phyloP scores from a whole-genome alignment of 2,113 vertebrate species.

The Solea senegalensis region DNA sequence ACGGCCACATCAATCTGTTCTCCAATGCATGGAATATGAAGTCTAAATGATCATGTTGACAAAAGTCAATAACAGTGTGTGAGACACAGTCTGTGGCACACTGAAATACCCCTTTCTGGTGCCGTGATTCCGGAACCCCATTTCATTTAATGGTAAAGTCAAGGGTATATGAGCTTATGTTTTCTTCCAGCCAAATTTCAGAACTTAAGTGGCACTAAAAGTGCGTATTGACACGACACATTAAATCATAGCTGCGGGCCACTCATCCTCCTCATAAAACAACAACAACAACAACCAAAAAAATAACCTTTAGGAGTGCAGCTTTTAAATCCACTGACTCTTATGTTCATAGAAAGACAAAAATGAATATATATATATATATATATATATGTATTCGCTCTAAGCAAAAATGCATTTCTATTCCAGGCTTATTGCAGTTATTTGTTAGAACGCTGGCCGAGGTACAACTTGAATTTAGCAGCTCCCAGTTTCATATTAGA shows the following conservation, averaged over 20 bases:
- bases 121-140: slow-evolving; percentile 27
- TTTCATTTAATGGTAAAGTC: slow-evolving; percentile 44
- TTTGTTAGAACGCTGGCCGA: not conserved
- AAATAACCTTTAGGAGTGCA: too few species aligned
- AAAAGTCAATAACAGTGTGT: not conserved
- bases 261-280: slow-evolving; percentile 11
- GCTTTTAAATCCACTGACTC: not conserved
- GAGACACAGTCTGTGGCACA: too few species aligned
- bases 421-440: slow-evolving; percentile 5
- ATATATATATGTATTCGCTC: too few species aligned
- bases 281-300: too few species aligned
- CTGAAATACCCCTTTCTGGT: not conserved
- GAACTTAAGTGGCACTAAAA: slow-evolving; percentile 27
- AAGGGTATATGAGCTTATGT: not conserved
- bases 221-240: slow-evolving; percentile 44
- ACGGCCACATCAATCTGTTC: too few species aligned
- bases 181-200: slow-evolving; percentile 24
- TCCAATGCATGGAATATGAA: not conserved
- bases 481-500: not conserved
- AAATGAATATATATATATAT: not conserved
- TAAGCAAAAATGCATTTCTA: not conserved
- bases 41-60: not conserved
- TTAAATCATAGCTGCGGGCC: slow-evolving; percentile 24
- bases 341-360: not conserved
- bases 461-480: not conserved